These are phyloP conservation scores for Cheumatopsyche charites DNA, from an alignment of 1,140 invertebrate genomes.

Conservation along the genomic window DNA sequence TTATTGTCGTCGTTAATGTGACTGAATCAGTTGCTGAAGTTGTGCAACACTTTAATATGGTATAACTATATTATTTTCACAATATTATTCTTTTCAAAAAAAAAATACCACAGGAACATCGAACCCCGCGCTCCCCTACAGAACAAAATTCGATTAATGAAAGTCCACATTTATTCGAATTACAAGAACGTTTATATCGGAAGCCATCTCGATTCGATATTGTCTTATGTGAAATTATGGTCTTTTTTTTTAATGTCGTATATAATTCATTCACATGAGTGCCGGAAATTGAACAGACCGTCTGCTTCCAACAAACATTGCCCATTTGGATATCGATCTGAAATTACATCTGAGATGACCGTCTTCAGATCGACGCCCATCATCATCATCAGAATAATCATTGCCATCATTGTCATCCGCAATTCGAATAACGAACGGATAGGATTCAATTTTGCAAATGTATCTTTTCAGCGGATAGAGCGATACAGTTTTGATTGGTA, in stretches of 20 bases:
- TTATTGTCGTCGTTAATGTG: no score
- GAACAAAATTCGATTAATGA: no score
- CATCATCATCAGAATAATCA: conserved; percentile 1
- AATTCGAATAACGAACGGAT: background rate
- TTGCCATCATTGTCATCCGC: conserved; percentile 1
- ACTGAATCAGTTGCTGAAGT: no score
- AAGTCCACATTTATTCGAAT: no score
- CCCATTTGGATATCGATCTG: conserved; percentile 31
- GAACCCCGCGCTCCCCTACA: no score
- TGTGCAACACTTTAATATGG: no score
- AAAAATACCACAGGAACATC: no score
- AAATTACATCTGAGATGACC: conserved; percentile 30
- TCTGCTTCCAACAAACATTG: conserved; percentile 1
- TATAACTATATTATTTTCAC: no score
- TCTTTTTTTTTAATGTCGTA: conserved; percentile 12
- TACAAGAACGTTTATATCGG: no score
- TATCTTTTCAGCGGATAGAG: background rate
- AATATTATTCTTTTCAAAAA: no score
- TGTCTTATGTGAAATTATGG: background rate
- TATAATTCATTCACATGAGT: conserved; percentile 30
- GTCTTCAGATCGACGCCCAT: background rate
- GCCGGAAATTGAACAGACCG: conserved; percentile 29
- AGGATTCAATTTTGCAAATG: background rate
- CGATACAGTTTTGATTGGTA: background rate
- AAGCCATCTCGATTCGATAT: no score